Evolutionary conservation across 2,113 vertebrate species (phyloP).

Genomic region (Pycnonotus jocosus): DNA sequence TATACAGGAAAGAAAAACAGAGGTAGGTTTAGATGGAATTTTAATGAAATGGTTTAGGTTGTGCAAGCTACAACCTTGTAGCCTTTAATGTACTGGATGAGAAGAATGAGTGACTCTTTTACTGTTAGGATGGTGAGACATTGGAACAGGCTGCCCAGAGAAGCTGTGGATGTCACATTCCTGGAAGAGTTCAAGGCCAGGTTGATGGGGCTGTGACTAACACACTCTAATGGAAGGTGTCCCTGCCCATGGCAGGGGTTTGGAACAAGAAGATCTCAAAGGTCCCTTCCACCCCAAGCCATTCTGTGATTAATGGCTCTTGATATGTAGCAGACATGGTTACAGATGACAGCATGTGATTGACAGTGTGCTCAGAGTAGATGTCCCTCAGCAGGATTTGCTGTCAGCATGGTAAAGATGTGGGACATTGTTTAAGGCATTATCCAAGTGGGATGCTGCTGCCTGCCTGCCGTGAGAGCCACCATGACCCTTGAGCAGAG

Average conservation of each 20-base stretch:
- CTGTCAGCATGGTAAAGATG: neutral
- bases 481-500: accelerated
- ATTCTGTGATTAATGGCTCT: neutral
- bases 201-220: neutral
- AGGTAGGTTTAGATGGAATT: neutral
- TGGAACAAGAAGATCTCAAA: neutral
- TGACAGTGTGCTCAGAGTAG: neutral
- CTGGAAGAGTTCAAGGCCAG: neutral
- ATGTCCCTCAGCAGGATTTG: neutral
- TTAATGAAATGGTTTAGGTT: neutral
- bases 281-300: neutral
- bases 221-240: neutral
- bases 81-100: neutral
- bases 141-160: neutral
- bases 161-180: neutral
- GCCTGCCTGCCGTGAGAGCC: neutral
- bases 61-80: neutral
- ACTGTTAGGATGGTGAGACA: neutral
- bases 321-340: neutral
- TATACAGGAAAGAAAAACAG: neutral
- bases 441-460: neutral
- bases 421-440: neutral
- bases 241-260: neutral
- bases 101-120: neutral
- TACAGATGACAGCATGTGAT: neutral